Conservation (phyloP, 2,888 invertebrate genomes). For the Drosophila pegasa region DNA sequence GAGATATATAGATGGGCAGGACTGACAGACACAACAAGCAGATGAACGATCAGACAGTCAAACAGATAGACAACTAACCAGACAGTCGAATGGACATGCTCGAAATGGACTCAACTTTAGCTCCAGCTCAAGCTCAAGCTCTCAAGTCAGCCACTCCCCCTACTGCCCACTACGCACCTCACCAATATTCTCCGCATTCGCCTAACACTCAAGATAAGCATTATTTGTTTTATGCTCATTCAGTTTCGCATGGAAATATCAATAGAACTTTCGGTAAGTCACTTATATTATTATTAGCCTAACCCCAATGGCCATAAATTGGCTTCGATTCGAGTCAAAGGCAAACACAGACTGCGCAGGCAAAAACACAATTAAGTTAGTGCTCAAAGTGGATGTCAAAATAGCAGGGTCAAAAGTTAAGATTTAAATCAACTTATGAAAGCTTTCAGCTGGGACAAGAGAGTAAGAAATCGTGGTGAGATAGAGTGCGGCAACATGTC, state of each 20-base stretch:
- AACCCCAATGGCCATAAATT: constrained; percentile 3
- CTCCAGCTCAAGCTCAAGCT: too few species aligned
- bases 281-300: neutral
- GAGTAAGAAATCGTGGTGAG: constrained; percentile 11
- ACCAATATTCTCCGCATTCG: too few species aligned
- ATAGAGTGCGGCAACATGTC: constrained; percentile 48
- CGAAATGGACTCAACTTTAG: too few species aligned
- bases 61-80: too few species aligned
- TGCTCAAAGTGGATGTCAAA: constrained; percentile 31
- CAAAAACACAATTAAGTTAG: constrained; percentile 23
- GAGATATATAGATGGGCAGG: too few species aligned
- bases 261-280: neutral
- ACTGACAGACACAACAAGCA: too few species aligned
- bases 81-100: too few species aligned
- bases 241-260: neutral
- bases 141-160: too few species aligned
- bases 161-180: too few species aligned
- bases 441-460: constrained; percentile 55
- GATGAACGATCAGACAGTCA: too few species aligned
- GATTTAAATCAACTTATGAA: constrained; percentile 76
- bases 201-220: too few species aligned
- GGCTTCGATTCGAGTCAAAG: neutral
- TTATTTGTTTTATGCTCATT: neutral
- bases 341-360: neutral
- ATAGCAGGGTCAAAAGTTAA: constrained; percentile 48